Evolutionary conservation across 2,113 vertebrate genomes (phyloP), one percentile per base, ranked within the genome.

Genomic region (Calypte anna): DNA sequence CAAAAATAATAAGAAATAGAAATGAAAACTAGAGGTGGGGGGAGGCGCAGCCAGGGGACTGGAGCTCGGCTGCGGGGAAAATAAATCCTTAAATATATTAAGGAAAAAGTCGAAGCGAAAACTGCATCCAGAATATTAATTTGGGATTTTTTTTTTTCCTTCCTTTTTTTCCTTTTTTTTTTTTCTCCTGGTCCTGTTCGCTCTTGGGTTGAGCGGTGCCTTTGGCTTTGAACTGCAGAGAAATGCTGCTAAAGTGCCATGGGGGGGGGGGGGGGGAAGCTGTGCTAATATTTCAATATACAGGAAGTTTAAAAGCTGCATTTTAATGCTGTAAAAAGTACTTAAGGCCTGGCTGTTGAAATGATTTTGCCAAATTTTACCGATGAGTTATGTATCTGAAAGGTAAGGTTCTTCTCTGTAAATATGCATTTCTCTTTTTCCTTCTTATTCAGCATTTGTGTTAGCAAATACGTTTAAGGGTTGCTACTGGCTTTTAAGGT

Each of bases 261-360:
- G 57, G 63, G 13, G 55, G n/a, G 10, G 6, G 33, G 33, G 33
- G 33, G 9, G 46, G 44, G 44, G 5, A 23, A 76, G 62, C 79
- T 20, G 53, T 64, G 74, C 40, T 72, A 66, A 67, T 93, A 76
- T 85, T 81, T 66, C 58, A 76, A 82, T 91, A 94, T 94, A 95
- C 94, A 96, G 96, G 96, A 97, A 97, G 96, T 97, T 95, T 94
- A 90, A 95, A 91, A 94, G 95, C 61, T 4, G 77, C 76, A 5
- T 90, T 95, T 95, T 90, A 67, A 78, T 61, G 62, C 66, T 79
- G 46, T 81, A 28, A 93, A 28, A 93, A 94, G 86, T 95, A 69
- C 69, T 85, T 21, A 46, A 40, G 96, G 94, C 96, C 96, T 96
- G 90, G 51, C 68, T 78, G 54, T 44, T 70, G 79, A 77, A 88